A percentile compares a stretch with the other conserved stretches of the same genome.
Evolutionary conservation across 2,113 vertebrate species (phyloP).

Genomic region (Tetrao urogallus): DNA sequence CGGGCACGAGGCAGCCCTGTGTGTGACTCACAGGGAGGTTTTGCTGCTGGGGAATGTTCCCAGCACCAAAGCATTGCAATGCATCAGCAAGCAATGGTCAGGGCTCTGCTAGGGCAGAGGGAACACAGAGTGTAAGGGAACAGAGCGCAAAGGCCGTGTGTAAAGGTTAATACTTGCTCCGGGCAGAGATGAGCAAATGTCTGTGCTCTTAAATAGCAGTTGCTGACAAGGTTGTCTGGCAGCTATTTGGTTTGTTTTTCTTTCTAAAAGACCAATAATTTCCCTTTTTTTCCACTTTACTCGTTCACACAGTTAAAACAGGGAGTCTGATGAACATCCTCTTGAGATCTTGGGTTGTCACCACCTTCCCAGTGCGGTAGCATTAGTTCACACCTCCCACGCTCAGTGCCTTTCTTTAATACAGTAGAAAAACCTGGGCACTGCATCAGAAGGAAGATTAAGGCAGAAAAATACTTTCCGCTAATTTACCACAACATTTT

Average conservation of each 20-base stretch:
- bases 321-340: constrained; percentile 12
- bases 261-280: neutral
- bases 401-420: neutral
- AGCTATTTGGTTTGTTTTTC: constrained; percentile 13
- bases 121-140: neutral
- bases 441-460: neutral
- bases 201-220: neutral
- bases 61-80: fast-evolving
- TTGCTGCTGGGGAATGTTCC: neutral
- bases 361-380: neutral
- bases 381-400: constrained; percentile 66
- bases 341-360: constrained; percentile 3
- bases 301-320: neutral
- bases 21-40: neutral
- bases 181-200: neutral
- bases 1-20: neutral
- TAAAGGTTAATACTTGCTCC: constrained; percentile 44
- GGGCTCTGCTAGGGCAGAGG: neutral
- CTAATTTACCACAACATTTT: neutral
- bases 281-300: constrained; percentile 46
- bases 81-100: fast-evolving
- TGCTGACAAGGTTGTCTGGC: constrained; percentile 19
- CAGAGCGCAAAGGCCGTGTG: neutral
- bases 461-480: constrained; percentile 42
- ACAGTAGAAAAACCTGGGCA: neutral